Base-by-base conservation (phyloP, 2,113 vertebrate species). In the Motacilla alba region DNA sequence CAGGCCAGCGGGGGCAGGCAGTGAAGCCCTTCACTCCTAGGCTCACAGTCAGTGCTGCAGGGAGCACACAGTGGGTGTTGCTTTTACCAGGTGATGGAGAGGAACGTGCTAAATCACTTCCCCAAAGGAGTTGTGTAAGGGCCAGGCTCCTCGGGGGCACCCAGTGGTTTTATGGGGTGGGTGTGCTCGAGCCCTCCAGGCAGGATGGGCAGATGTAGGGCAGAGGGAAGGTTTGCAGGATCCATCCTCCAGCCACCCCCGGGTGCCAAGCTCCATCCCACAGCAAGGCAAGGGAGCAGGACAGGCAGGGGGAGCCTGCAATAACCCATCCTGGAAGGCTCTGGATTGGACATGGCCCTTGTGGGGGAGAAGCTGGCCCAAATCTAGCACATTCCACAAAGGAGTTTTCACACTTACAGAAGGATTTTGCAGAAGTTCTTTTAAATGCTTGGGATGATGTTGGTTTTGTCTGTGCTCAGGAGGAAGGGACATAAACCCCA, bases 211-310 rank as follows among this genome's bases (percentile, higher is more conserved):
- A 41, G 75, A 28, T 13, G 13, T 0, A 47, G 20, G 37, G 22
- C 46, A 62, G 7, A 58, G 27, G 35, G 18, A 52, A 35, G 47
- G 22, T 37, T n/a, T 50, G 81, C 44, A 73, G 58, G 52, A 83
- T 26, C 47, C 5, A 1, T 31, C 24, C 50, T 22, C 7, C 7
- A 2, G 19, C 23, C 52, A 49, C 4, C 7, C 21, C 19, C 0
- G 0, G 14, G 44, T 43, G 33, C 62, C 10, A 6, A 33, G 18
- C 59, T 89, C 30, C 26, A 30, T 28, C 19, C 31, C 68, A 44
- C 2, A 4, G 30, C 72, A 23, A 64, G 47, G 69, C 10, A 13
- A 49, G 52, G 44, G 35, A 80, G 28, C 7, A 16, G 77, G 35
- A 1, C 2, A 3, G 35, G 59, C 18, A 13, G 63, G 22, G 27